A percentile compares a stretch with the other conserved stretches of the same genome.
These are phyloP conservation scores for Drosophila nr. fundita DNA, from an alignment of 2,888 invertebrate genomes.

Conservation along the genomic window DNA sequence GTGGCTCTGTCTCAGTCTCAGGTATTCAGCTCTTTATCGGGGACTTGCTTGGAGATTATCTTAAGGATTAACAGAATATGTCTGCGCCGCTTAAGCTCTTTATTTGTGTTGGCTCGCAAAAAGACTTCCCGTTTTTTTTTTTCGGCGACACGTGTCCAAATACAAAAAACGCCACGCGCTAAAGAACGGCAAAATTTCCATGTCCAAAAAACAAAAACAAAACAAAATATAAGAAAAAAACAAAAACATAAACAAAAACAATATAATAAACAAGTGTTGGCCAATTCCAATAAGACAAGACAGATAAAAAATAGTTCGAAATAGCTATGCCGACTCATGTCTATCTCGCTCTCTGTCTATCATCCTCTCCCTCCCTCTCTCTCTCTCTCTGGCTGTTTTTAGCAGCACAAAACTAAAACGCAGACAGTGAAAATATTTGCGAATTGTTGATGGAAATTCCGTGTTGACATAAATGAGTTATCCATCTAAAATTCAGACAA, in stretches of 20 bases:
- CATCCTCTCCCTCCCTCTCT: neutral
- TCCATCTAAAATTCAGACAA: constrained; percentile 8
- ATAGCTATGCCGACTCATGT: constrained; percentile 23
- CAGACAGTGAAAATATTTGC: constrained; percentile 52
- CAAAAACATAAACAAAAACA: constrained; percentile 7
- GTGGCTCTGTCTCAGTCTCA: neutral
- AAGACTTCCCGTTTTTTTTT: constrained; percentile 18
- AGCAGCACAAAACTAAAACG: constrained; percentile 27
- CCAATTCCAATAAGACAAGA: constrained; percentile 11
- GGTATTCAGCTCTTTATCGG: neutral
- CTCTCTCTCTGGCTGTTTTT: neutral
- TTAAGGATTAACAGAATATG: constrained; percentile 21
- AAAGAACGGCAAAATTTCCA: constrained; percentile 37
- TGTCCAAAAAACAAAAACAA: constrained; percentile 4
- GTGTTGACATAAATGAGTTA: constrained; percentile 68
- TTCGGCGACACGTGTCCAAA: constrained; percentile 38
- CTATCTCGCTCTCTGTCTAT: neutral
- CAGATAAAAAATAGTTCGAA: constrained; percentile 25
- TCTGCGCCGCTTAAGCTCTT: neutral
- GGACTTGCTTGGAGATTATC: neutral
- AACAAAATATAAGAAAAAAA: constrained; percentile 17
- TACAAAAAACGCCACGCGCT: neutral
- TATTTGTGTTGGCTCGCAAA: constrained; percentile 2
- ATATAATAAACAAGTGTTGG: constrained; percentile 27
- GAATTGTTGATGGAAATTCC: constrained; percentile 63